Base-by-base conservation (phyloP, 2,113 vertebrate species). In the Ceyx melanurus region DNA sequence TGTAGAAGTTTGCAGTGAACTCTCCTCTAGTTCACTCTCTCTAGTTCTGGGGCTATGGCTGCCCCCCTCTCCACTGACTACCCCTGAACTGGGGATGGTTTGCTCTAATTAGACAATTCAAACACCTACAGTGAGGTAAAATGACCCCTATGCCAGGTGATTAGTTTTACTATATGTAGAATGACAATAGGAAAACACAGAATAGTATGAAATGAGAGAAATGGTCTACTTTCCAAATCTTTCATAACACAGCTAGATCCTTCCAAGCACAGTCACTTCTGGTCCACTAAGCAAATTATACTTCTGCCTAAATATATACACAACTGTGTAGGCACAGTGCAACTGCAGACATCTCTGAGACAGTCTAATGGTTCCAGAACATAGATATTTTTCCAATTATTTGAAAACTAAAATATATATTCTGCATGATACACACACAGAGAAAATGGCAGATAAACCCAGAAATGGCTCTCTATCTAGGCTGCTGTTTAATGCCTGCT, bases 281-380 rank as follows among this genome's bases (percentile, higher is more conserved):
- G 43, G 87, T 85, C 89, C 79, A 77, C 53, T 74, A 66, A 93
- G 40, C 18, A 93, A 80, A 82, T 82, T 70, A 64, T 48, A 28
- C 21, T 67, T 81, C 57, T 90, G 61, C 74, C 31, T 75, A 37
- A 56, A 72, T 37, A 48, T 31, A 67, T 11, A 72, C 22, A 72
- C 37, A 81, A 45, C 37, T 74, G 65, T 74, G 84, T 83, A 54
- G 89, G 85, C 78, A 89, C 50, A 80, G 62, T 35, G 86, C 45
- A 79, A 78, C 51, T 70, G 46, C 71, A 89, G 71, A 88, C 35
- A 45, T n/a, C 61, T 92, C 81, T 9, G 46, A 85, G 56, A 80
- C 35, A 48, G 57, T 22, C 46, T 73, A 53, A 87, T 53, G n/a
- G 29, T 4, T 96, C 43, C 81, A 61, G 23, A 64, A 43, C 6